Base-by-base conservation (phyloP, 2,113 vertebrate genomes). In the Leptodactylus fuscus region DNA sequence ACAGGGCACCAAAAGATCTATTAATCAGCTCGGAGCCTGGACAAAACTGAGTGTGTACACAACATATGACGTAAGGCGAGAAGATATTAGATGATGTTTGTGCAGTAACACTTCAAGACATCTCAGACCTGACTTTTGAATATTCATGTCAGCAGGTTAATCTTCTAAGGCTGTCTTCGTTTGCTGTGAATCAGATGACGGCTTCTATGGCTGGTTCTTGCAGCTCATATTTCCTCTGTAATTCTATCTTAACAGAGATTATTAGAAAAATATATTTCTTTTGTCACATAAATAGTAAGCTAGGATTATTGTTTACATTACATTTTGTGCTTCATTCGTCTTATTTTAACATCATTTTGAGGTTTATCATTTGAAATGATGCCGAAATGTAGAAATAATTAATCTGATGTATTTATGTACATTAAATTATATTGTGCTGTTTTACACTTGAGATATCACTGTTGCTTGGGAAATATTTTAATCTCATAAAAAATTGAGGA, bases 91-190 rank as follows among this genome's bases (percentile, higher is more conserved):
- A 58, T 24, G 34, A 46, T 83, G 53, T 83, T 76, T 83, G 82
- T 60, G 82, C n/a, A 5, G 18, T 12, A 34, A 24, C 51, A 58
- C 60, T n/a, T 7, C 22, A 27, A 55, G 49, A 24, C n/a, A 10
- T 73, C 51, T 36, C 24, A 24, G 18, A 27, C 6, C 32, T 71
- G 65, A 82, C 46, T 73, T 41, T 36, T 71, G 29, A 58, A 83
- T 83, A 74, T 83, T 83, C 48, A 75, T 75, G 53, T 60, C 53
- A 75, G 53, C n/a, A 75, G 71, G 70, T 75, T 83, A 75, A 83
- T 46, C 67, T 70, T 53, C 18, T 71, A 71, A 70, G 62, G 46
- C 36, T 36, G 51, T 24, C 49, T 69, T 81, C 29, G 13, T 55
- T 80, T 62, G 32, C n/a, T 27, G n/a, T 60, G 49, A 18, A 62